These are phyloP conservation scores for Nycticryphes semicollaris DNA, from an alignment of 2,113 vertebrate species.

Conservation along the genomic window DNA sequence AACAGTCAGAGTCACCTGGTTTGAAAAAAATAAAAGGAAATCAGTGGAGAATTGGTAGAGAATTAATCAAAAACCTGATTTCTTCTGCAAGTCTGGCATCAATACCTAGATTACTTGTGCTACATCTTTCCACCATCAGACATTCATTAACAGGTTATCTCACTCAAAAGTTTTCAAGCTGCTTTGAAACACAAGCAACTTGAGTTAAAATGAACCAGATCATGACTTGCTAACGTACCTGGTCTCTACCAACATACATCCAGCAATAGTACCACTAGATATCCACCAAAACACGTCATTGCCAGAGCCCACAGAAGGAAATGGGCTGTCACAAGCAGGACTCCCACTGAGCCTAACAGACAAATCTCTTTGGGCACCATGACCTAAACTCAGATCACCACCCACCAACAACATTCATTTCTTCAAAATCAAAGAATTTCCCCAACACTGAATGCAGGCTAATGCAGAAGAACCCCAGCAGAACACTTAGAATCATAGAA, in stretches of 20 bases:
- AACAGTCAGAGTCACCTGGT: background rate
- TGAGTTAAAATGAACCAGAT: background rate
- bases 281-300: background rate
- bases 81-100: background rate
- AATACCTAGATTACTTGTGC: background rate
- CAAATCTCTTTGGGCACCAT: background rate
- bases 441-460: background rate
- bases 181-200: background rate
- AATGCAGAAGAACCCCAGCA: background rate
- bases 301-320: background rate
- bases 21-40: background rate
- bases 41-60: background rate
- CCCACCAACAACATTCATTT: background rate
- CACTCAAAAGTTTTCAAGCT: background rate
- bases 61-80: background rate
- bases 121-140: background rate
- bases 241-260: background rate
- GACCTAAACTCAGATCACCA: background rate
- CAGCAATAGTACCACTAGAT: background rate
- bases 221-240: background rate
- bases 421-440: background rate
- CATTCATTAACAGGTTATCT: background rate
- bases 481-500: background rate
- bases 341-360: background rate
- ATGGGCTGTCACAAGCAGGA: rapidly evolving